These are phyloP conservation scores for Pantherophis guttatus DNA, from an alignment of 2,113 vertebrate genomes.

Conservation along the genomic window DNA sequence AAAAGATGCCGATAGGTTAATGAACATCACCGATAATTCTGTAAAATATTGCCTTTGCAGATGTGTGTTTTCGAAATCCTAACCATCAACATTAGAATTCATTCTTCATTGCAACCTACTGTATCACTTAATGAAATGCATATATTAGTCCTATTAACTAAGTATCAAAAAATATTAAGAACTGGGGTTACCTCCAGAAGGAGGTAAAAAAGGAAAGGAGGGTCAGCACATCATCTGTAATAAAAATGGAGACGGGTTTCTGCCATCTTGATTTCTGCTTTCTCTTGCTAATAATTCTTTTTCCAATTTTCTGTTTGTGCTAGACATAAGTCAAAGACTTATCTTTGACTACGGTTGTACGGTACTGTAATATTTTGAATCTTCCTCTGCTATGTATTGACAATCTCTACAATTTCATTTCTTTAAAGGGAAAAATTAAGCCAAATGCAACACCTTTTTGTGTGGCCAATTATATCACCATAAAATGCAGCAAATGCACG, in stretches of 20 bases:
- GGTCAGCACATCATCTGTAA: neutral
- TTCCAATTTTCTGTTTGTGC: neutral
- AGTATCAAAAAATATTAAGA: slow-evolving; percentile 46
- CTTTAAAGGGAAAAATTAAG: slow-evolving; percentile 60
- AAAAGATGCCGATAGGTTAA: neutral
- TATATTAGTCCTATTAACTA: slow-evolving; percentile 41
- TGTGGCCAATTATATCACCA: slow-evolving; percentile 78
- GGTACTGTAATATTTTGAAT: slow-evolving; percentile 46
- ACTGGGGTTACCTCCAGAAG: slow-evolving; percentile 8
- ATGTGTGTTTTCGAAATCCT: neutral
- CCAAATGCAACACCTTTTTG: slow-evolving; percentile 82
- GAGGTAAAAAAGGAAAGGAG: neutral
- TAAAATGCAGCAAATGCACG: slow-evolving; percentile 78
- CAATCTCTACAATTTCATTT: slow-evolving; percentile 68
- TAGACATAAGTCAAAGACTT: neutral
- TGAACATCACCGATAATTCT: neutral
- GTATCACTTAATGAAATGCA: slow-evolving; percentile 11
- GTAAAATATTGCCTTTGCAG: neutral
- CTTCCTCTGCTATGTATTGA: slow-evolving; percentile 67
- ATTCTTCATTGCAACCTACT: neutral
- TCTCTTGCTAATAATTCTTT: neutral
- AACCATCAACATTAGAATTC: neutral
- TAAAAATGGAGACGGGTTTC: neutral
- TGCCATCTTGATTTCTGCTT: neutral
- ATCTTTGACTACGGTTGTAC: neutral